Conservation (phyloP, 1,140 invertebrate species). For the Triops longicaudatus region DNA sequence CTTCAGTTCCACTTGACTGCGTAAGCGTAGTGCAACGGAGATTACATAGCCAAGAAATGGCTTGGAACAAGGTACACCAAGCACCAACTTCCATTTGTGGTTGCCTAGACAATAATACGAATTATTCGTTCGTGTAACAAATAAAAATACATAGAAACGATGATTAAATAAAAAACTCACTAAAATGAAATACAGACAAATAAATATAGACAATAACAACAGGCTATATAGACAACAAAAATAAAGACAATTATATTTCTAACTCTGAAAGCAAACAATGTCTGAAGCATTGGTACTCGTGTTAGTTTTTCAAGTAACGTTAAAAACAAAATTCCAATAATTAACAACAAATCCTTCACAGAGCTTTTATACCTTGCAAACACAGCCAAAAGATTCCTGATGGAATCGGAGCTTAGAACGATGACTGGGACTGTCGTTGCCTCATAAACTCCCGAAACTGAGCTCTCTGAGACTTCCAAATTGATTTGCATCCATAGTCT, state of each 20-base stretch:
- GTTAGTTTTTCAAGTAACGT: no score
- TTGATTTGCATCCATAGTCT: slow-evolving; percentile 23
- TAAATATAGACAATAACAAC: no score
- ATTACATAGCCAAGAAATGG: slow-evolving; percentile 21
- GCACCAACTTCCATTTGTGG: slow-evolving; percentile 29
- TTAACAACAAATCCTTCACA: neutral
- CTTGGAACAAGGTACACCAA: slow-evolving; percentile 28
- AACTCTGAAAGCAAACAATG: no score
- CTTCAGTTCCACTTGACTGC: slow-evolving; percentile 29
- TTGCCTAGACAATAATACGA: no score
- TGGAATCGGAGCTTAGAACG: slow-evolving; percentile 57
- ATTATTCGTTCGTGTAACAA: no score
- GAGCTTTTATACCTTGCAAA: slow-evolving; percentile 44
- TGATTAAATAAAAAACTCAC: no score
- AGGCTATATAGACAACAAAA: no score
- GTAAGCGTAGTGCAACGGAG: slow-evolving; percentile 15
- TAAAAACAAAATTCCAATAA: no score
- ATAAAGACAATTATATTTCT: no score
- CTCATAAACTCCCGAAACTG: slow-evolving; percentile 28
- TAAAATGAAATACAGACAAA: no score
- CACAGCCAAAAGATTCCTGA: slow-evolving; percentile 59
- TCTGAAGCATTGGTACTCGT: no score
- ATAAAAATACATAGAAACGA: no score
- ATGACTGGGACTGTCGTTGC: slow-evolving; percentile 58
- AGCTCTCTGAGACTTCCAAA: slow-evolving; percentile 7